These are phyloP conservation scores for Pararge aegeria DNA, from an alignment of 1,140 invertebrate species.

Conservation along the genomic window DNA sequence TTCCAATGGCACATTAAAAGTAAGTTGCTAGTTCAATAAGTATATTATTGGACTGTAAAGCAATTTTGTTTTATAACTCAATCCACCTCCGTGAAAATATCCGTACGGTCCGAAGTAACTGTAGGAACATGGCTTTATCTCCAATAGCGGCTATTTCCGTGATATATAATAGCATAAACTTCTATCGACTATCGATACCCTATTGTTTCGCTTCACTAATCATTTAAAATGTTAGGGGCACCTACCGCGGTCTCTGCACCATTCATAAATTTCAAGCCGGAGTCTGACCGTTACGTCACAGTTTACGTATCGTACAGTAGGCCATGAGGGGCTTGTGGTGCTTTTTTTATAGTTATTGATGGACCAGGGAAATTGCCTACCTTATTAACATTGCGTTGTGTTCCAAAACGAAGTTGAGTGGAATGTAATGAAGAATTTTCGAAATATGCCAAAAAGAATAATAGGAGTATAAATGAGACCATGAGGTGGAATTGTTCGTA, in stretches of 20 bases:
- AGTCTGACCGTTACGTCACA: conserved; percentile 47
- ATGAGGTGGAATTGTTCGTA: no score
- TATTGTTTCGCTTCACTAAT: conserved; percentile 41
- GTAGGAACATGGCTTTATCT: conserved; percentile 35
- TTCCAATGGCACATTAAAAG: background rate
- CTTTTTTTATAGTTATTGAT: no score
- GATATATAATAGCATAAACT: conserved; percentile 40
- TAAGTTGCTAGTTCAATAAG: background rate
- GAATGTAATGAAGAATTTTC: no score
- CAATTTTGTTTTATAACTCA: conserved; percentile 38
- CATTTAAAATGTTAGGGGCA: conserved; percentile 42
- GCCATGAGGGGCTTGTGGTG: no score
- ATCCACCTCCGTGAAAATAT: conserved; percentile 32
- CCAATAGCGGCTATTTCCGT: conserved; percentile 35
- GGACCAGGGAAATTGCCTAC: no score
- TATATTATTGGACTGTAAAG: conserved; percentile 9
- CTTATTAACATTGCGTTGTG: no score
- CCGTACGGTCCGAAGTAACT: conserved; percentile 24
- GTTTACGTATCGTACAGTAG: background rate
- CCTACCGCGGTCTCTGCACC: conserved; percentile 52
- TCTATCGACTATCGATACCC: conserved; percentile 35
- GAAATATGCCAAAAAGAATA: no score
- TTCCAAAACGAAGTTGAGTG: no score
- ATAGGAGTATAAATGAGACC: no score
- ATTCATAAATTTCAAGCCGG: conserved; percentile 54